Evolutionary conservation across 2,888 invertebrate species (phyloP).

Genomic region (Andrena bucephala): DNA sequence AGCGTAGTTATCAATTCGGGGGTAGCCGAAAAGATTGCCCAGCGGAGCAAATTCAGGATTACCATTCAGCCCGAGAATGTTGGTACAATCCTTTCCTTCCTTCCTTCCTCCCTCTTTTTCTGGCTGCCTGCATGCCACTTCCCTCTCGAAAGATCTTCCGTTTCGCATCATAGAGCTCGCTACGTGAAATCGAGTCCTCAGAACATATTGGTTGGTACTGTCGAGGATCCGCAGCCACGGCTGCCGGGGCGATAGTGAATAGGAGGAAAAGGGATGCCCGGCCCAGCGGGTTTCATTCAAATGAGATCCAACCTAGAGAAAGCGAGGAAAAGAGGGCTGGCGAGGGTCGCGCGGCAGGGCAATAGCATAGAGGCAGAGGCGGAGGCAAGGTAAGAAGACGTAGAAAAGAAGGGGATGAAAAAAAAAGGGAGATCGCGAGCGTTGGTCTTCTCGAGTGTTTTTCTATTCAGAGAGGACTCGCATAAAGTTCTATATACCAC

Average conservation of each 20-base stretch:
- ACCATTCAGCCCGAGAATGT: slow-evolving; percentile 67
- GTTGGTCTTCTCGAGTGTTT: slow-evolving; percentile 81
- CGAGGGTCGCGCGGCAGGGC: slow-evolving; percentile 50
- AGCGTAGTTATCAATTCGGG: slow-evolving; percentile 61
- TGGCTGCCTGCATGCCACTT: slow-evolving; percentile 48
- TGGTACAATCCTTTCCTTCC: slow-evolving; percentile 62
- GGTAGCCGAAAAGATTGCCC: slow-evolving; percentile 69
- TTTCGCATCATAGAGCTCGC: slow-evolving; percentile 57
- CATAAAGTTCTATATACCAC: slow-evolving; percentile 80
- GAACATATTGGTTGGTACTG: slow-evolving; percentile 76
- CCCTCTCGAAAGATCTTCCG: slow-evolving; percentile 49
- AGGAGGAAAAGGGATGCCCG: slow-evolving; percentile 62
- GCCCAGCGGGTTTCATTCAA: slow-evolving; percentile 79
- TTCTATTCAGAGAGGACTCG: slow-evolving; percentile 81
- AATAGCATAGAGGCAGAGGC: slow-evolving; percentile 42
- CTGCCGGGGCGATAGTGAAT: slow-evolving; percentile 65
- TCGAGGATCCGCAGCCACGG: slow-evolving; percentile 55
- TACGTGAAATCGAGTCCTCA: slow-evolving; percentile 71
- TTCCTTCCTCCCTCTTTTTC: slow-evolving; percentile 60
- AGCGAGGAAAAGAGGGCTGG: slow-evolving; percentile 20
- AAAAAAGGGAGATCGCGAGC: slow-evolving; percentile 55
- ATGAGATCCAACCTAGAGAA: slow-evolving; percentile 77
- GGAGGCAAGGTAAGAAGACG: slow-evolving; percentile 19
- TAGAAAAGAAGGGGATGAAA: slow-evolving; percentile 26
- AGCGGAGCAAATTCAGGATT: slow-evolving; percentile 76